Conservation (phyloP, 2,113 vertebrate species). For the Pluvialis apricaria region DNA sequence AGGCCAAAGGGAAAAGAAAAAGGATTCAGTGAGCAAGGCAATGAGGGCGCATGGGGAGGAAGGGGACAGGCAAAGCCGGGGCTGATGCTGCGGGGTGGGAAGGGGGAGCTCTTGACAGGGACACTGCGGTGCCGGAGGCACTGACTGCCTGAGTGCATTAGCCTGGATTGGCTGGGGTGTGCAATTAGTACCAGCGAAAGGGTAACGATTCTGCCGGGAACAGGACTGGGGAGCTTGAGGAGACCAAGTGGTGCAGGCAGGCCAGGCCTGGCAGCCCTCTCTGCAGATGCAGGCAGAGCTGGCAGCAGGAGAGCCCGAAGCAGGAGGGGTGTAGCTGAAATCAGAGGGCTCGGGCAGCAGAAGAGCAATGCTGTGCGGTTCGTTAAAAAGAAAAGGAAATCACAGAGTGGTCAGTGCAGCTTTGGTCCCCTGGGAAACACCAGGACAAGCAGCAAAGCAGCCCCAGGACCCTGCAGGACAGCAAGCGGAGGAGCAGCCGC, state of each 20-base stretch:
- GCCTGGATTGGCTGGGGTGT: background rate
- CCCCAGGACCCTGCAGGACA: fast-evolving
- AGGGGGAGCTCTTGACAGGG: background rate
- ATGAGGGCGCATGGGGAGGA: background rate
- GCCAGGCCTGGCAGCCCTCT: background rate
- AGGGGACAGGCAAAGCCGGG: background rate
- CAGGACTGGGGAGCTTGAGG: background rate
- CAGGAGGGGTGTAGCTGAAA: background rate
- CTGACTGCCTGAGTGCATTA: background rate
- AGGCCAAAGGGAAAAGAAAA: background rate
- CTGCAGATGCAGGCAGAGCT: background rate
- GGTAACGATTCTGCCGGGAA: background rate
- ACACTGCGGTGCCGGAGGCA: fast-evolving
- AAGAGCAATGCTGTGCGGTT: background rate
- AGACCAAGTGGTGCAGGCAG: fast-evolving
- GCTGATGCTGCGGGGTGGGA: background rate
- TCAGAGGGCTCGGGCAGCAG: fast-evolving
- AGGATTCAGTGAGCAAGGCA: background rate
- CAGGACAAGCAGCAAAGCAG: background rate
- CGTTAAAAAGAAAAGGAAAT: background rate
- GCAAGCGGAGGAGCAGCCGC: background rate
- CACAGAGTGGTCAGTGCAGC: background rate
- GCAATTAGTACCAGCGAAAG: background rate
- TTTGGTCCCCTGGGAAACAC: background rate
- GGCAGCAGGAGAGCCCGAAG: background rate